Evolutionary conservation across 2,113 vertebrate genomes (phyloP).

Genomic region (Callionymus lyra): DNA sequence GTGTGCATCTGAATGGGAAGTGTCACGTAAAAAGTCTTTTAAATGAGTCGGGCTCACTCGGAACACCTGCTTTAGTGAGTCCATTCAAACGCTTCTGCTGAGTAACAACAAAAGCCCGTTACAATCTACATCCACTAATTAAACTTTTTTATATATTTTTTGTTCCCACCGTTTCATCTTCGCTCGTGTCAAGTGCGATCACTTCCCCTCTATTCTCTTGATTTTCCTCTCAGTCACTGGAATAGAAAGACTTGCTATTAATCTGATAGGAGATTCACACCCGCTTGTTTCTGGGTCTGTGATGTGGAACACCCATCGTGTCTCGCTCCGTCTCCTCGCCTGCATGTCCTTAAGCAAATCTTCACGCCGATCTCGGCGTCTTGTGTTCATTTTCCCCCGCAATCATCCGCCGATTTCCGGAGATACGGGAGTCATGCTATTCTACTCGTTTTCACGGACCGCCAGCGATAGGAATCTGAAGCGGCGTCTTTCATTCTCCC

Average conservation of each 20-base stretch:
- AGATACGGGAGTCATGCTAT: constrained; percentile 60
- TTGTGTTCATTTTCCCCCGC: constrained; percentile 59
- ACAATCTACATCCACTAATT: constrained; percentile 61
- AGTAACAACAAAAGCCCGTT: constrained; percentile 62
- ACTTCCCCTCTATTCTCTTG: no score
- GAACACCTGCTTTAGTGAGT: constrained; percentile 65
- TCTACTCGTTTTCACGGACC: constrained; percentile 62
- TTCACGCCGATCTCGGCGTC: constrained; percentile 53
- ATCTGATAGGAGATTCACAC: constrained; percentile 42
- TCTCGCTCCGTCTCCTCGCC: constrained; percentile 43
- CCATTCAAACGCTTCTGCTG: constrained; percentile 63
- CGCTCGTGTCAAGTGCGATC: constrained; percentile 53
- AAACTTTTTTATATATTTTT: constrained; percentile 57
- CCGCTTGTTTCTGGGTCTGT: constrained; percentile 48
- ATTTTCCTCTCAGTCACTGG: no score
- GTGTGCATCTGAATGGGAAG: constrained; percentile 66
- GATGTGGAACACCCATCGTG: constrained; percentile 63
- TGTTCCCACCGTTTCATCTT: constrained; percentile 55
- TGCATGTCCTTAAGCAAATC: constrained; percentile 68
- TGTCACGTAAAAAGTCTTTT: constrained; percentile 62
- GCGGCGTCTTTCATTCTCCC: constrained; percentile 41
- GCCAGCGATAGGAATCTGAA: constrained; percentile 62
- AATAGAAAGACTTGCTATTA: constrained; percentile 52
- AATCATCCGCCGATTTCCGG: constrained; percentile 59
- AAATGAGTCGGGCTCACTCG: constrained; percentile 65